A percentile compares a stretch with the other conserved stretches of the same genome.
These are phyloP conservation scores for Sminthurinus signatus DNA, from an alignment of 1,140 invertebrate species.

Conservation along the genomic window DNA sequence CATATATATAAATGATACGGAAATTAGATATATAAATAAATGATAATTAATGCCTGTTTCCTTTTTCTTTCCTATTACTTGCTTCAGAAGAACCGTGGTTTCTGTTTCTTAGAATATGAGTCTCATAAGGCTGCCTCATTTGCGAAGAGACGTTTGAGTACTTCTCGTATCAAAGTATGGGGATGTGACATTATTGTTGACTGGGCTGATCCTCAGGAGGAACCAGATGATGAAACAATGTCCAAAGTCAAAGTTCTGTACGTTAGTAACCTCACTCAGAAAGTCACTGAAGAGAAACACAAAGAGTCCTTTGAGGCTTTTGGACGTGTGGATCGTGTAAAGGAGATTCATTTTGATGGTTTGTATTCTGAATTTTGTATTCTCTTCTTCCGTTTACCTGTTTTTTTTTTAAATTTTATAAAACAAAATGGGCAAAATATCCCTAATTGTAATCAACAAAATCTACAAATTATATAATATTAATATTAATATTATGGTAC, in stretches of 20 bases:
- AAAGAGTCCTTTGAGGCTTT: constrained; percentile 52
- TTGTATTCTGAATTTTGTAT: too few relatives aligned
- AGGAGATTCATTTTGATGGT: constrained; percentile 99
- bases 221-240: constrained; percentile 98
- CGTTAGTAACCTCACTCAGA: constrained; percentile 93
- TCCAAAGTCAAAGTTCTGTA: constrained; percentile 98
- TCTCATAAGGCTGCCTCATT: constrained; percentile 97
- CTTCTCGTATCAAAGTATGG: constrained; percentile 91
- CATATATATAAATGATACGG: constrained; percentile 93
- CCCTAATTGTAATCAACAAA: too few relatives aligned
- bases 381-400: too few relatives aligned
- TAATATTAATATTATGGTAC: too few relatives aligned
- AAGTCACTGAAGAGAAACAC: constrained; percentile 90
- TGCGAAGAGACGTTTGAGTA: constrained; percentile 89
- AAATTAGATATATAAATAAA: constrained; percentile 98
- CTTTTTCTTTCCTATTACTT: too few relatives aligned
- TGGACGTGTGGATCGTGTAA: constrained; percentile 93
- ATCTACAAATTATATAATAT: too few relatives aligned
- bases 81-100: constrained; percentile 99
- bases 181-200: constrained; percentile 72
- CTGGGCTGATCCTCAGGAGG: constrained; percentile 99
- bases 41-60: too few relatives aligned
- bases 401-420: too few relatives aligned
- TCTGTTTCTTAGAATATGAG: constrained; percentile 99
- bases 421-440: too few relatives aligned